Evolutionary conservation across 2,797 vertebrate species (phyloP), one percentile per base, ranked within the genome.

Genomic region (Cottoperca gobio): DNA sequence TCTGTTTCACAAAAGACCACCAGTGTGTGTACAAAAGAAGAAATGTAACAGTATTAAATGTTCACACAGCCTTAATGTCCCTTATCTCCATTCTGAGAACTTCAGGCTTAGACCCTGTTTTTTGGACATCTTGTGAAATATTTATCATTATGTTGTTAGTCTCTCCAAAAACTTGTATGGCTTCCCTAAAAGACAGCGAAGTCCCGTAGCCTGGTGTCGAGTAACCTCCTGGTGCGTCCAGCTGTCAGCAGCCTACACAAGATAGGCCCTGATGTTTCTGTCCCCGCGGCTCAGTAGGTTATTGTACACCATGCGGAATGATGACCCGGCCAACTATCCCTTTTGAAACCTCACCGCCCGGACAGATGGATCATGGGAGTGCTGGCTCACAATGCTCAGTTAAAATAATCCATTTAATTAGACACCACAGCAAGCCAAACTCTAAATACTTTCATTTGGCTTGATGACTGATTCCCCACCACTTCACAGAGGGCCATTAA

Each of bases 371-470:
- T 82, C 63, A 87, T 35, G 43, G 79, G 53, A 74, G 70, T 28
- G 45, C 79, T 52, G 37, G 55, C 78, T 79, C 59, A 45, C 66
- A 70, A 70, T 52, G 28, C 59, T 66, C 70, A 67, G 60, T 88
- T 78, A 84, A 87, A 90, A 86, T 62, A 85, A 78, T 87, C 82
- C 31, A 84, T 89, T 91, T 90, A 88, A 92, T 90, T 81, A 82
- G 83, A 80, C 26, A 67, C 60, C 55, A 39, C 78, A 67, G 73
- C 45, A 67, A 57, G 62, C 46, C 73, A 78, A 80, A 70, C 65
- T 68, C 55, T 46, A 37, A 81, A 76, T 66, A 68, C 35, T 78
- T 73, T 62, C 72, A 70, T 67, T 82, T 60, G 71, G 54, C 46
- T 42, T 26, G 17, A 78, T 81, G 73, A 85, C 71, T 76, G 66